Base-by-base conservation (phyloP, 30 jellyfish, hydroid and myxozoan species). In the Chrysaora quinquecirrha region DNA sequence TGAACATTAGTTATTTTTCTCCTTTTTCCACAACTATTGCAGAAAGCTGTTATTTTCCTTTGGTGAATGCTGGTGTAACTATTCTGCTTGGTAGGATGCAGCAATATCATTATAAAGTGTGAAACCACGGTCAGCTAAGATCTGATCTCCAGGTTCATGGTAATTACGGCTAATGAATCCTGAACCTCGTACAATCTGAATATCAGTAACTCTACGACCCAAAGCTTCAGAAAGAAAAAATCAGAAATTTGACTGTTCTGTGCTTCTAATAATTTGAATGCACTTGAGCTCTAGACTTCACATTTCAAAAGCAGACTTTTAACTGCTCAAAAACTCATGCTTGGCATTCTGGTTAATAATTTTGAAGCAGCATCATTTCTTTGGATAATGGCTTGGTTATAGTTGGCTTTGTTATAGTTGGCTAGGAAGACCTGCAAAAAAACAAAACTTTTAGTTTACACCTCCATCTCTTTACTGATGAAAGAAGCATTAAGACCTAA, bases 151-250 rank as follows among this genome's bases (percentile, higher is more conserved):
- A 74, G 22, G 52, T 9, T 48, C 43, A 16, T 43, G 58, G 16
- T 6, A 43, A 6, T 43, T 43, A 6, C 12, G 58, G 58, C 16
- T 16, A 16, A 43, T 43, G 30, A 75, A 75, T 14, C 61, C 85
- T 11, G 87, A 75, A 16, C 50, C 85, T n/a, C 86, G n/a, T 18
- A 78, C 90, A 16, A 78, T 67, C 64, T 78, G 90, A 30, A 64
- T 34, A 67, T 78, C 89, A 4, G 90, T 48, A 21, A 80, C 89
- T 19, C 76, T 29, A n/a, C 90, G 80, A 65, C n/a, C n/a, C n/a
- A 90, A 78, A 28, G 88, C 74, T 18, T 34, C n/a, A 16, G 89
- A 78, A 30, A 78, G 30, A 78, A 78, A 78, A 65, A 11, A 78
- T 75, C 27, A 75, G 50, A 18, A 75, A 83, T 60, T 75, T 78